Percentiles rank a stretch among this genome's conserved stretches.
phyloP scores from a whole-genome alignment of 2,888 invertebrate species.

The Chloroclysta siterata region DNA sequence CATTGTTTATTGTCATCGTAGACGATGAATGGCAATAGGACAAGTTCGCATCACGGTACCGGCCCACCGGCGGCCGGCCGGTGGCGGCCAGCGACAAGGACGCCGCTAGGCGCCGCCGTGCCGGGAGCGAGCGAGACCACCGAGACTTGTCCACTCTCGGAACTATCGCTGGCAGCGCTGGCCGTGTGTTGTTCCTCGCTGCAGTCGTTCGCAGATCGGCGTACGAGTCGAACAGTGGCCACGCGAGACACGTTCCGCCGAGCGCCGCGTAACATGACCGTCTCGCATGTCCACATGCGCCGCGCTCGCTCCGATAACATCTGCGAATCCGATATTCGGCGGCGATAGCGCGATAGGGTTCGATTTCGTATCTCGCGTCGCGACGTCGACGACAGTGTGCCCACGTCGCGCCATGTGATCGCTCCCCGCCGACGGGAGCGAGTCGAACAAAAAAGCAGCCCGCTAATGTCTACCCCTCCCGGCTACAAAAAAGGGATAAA shows the following conservation, averaged over 20 bases:
- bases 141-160: constrained; percentile 62
- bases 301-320: constrained; percentile 73
- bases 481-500: constrained; percentile 78
- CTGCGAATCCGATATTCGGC: constrained; percentile 78
- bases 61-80: constrained; percentile 53
- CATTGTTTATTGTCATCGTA: constrained; percentile 74
- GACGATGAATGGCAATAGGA: constrained; percentile 80
- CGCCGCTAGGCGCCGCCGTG: constrained; percentile 41
- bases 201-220: constrained; percentile 66
- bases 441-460: constrained; percentile 71
- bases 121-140: constrained; percentile 51
- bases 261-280: constrained; percentile 61
- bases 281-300: constrained; percentile 70
- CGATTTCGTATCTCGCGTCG: constrained; percentile 67
- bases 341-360: constrained; percentile 72
- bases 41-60: constrained; percentile 67
- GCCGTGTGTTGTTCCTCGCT: constrained; percentile 67
- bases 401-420: constrained; percentile 72
- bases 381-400: constrained; percentile 55
- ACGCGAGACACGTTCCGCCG: constrained; percentile 48
- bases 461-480: constrained; percentile 77
- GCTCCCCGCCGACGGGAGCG: constrained; percentile 69
- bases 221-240: constrained; percentile 64
- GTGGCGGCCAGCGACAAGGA: constrained; percentile 48
- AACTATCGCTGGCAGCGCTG: constrained; percentile 72